These are phyloP conservation scores for Crenichthys baileyi DNA, from an alignment of 2,797 vertebrate genomes.

Conservation along the genomic window DNA sequence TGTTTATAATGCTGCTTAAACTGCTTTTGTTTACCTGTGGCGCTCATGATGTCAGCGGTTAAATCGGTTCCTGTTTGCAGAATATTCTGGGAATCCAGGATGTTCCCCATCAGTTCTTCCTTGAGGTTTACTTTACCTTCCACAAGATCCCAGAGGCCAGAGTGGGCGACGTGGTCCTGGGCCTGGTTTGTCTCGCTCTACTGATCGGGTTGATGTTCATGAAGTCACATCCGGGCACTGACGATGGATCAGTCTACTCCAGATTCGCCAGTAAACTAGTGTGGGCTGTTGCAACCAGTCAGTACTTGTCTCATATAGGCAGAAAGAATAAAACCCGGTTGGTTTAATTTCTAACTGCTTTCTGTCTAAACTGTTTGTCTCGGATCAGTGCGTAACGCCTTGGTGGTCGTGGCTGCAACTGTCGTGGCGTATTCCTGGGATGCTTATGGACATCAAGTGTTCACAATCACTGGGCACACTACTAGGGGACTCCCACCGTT, in stretches of 20 bases:
- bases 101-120: slow-evolving; percentile 88
- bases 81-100: slow-evolving; percentile 89
- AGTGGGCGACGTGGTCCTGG: slow-evolving; percentile 86
- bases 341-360: not conserved
- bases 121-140: slow-evolving; percentile 91
- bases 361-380: slow-evolving; percentile 8
- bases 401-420: slow-evolving; percentile 88
- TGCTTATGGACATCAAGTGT: slow-evolving; percentile 77
- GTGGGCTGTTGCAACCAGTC: slow-evolving; percentile 86
- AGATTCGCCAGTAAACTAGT: slow-evolving; percentile 79
- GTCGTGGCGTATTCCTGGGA: slow-evolving; percentile 85
- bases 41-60: not conserved
- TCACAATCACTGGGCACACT: slow-evolving; percentile 88
- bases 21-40: not conserved
- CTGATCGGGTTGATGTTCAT: slow-evolving; percentile 82
- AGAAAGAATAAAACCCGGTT: not conserved
- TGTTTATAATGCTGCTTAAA: not conserved
- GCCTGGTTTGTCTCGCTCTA: slow-evolving; percentile 82
- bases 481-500: slow-evolving; percentile 86
- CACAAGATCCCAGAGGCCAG: slow-evolving; percentile 84
- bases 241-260: slow-evolving; percentile 25
- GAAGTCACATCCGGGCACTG: slow-evolving; percentile 74
- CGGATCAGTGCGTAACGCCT: slow-evolving; percentile 86
- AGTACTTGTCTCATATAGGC: slow-evolving; percentile 40
- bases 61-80: slow-evolving; percentile 70